Evolutionary conservation across 2,797 vertebrate species (phyloP).

Genomic region (Sitta carolinensis): DNA sequence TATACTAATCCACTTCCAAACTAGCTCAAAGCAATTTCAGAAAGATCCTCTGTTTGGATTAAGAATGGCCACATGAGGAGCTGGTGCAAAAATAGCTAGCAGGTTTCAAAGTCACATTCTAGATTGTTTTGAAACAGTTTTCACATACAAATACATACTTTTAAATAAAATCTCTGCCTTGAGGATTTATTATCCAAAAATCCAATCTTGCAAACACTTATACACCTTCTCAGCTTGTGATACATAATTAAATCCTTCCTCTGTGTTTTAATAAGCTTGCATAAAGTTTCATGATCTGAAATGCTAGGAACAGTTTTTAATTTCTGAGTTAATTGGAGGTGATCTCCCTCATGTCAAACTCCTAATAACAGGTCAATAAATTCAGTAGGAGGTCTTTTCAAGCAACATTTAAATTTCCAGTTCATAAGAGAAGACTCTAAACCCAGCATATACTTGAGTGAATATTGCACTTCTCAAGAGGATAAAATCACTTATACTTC

Average conservation of each 20-base stretch:
- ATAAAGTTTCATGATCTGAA: constrained; percentile 9
- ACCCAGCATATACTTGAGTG: constrained; percentile 9
- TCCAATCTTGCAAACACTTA: background rate
- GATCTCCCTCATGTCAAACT: background rate
- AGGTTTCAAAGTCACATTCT: background rate
- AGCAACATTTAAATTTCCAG: constrained; percentile 20
- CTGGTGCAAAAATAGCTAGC: background rate
- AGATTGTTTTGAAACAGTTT: background rate
- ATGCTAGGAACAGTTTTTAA: constrained; percentile 5
- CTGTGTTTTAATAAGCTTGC: background rate
- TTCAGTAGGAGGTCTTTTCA: constrained; percentile 30
- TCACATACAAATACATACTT: background rate
- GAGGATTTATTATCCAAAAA: background rate
- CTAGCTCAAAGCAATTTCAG: background rate
- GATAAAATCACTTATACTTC: background rate
- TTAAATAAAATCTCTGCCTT: background rate
- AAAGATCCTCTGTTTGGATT: background rate
- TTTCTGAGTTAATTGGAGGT: constrained; percentile 29
- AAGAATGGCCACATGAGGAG: background rate
- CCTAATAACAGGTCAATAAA: constrained; percentile 34
- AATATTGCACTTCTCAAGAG: constrained; percentile 14
- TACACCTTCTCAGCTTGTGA: background rate
- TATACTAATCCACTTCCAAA: background rate
- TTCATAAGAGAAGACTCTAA: background rate
- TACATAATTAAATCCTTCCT: background rate